These are phyloP conservation scores for Scaptomyza montana DNA, from an alignment of 1,140 invertebrate genomes.

Conservation along the genomic window DNA sequence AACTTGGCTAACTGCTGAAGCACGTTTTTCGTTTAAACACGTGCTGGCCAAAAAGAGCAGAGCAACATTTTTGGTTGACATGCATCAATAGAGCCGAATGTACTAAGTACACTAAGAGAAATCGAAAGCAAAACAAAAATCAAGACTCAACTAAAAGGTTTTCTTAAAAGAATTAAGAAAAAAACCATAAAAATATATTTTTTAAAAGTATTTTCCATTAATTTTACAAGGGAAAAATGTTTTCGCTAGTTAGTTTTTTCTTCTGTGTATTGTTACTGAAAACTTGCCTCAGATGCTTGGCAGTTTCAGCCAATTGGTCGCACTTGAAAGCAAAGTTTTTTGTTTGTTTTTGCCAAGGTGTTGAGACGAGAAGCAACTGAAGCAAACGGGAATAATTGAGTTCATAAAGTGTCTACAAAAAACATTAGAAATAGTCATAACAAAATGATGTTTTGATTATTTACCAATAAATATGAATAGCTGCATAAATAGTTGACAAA, in stretches of 20 bases:
- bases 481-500: conserved; percentile 15
- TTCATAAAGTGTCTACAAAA: background rate
- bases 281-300: conserved; percentile 46
- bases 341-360: conserved; percentile 43
- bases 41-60: conserved; percentile 47
- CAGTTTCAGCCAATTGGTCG: conserved; percentile 53
- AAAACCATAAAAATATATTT: no score
- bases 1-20: conserved; percentile 48
- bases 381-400: conserved; percentile 25
- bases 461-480: conserved; percentile 4
- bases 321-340: conserved; percentile 55
- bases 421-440: background rate
- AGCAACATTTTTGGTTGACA: conserved; percentile 62
- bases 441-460: background rate
- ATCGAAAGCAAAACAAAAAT: no score
- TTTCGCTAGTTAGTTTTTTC: background rate
- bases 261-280: conserved; percentile 7
- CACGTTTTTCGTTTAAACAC: conserved; percentile 76
- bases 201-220: no score
- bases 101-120: background rate
- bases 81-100: conserved; percentile 51
- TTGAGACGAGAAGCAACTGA: conserved; percentile 51
- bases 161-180: no score
- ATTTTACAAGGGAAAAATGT: no score
- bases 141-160: no score